A percentile compares a stretch with the other conserved stretches of the same genome.
phyloP scores from a whole-genome alignment of 2,888 invertebrate genomes.

The Dynastes grantii region DNA sequence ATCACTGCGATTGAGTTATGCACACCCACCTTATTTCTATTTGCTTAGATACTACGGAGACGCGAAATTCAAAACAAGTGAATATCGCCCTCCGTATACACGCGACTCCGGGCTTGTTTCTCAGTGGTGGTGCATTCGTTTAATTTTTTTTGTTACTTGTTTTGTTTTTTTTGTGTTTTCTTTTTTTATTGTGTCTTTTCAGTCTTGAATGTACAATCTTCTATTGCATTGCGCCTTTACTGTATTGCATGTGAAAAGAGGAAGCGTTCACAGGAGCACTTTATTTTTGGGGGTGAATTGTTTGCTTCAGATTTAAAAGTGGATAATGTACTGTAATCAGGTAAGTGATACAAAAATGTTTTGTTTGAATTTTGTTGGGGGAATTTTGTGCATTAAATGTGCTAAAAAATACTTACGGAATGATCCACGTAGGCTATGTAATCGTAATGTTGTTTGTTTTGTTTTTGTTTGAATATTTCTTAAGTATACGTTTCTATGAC shows the following conservation, averaged over 20 bases:
- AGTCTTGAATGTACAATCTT: conserved; percentile 37
- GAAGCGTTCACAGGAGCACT: conserved; percentile 18
- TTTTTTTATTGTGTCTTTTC: conserved; percentile 54
- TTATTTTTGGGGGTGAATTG: conserved; percentile 37
- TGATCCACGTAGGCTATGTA: no score
- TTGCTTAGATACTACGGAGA: conserved; percentile 5
- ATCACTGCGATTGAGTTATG: neutral
- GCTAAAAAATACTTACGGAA: neutral
- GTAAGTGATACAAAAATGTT: conserved; percentile 12
- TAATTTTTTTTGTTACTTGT: neutral
- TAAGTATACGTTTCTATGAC: no score
- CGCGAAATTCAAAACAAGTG: neutral
- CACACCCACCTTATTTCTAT: neutral
- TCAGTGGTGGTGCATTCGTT: neutral
- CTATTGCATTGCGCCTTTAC: conserved; percentile 38
- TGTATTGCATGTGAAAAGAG: conserved; percentile 26
- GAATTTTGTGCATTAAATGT: neutral
- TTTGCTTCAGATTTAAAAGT: conserved; percentile 26
- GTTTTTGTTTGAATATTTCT: neutral
- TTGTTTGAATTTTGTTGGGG: neutral
- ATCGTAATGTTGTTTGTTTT: neutral
- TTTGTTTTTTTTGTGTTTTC: conserved; percentile 55
- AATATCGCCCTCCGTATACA: neutral
- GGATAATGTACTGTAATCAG: conserved; percentile 41
- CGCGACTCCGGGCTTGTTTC: neutral